Percentiles rank a stretch among this genome's conserved stretches.
Conservation (phyloP, 2,797 vertebrate genomes). For the Leptoclinus maculatus region DNA sequence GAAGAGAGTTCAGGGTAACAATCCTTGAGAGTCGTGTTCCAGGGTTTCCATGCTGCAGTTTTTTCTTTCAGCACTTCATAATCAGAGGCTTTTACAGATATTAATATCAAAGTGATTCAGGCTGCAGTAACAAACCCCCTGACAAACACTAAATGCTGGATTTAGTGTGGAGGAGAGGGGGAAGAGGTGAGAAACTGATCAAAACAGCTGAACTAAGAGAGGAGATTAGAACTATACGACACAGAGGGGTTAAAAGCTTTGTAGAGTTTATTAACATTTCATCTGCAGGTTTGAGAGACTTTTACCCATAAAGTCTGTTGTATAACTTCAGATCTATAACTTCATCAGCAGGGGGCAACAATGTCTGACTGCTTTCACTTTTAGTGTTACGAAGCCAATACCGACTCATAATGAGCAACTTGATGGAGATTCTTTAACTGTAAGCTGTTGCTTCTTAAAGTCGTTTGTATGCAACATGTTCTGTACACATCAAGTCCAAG, state of each 20-base stretch:
- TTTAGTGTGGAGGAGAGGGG: slow-evolving; percentile 38
- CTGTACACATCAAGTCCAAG: too few relatives aligned
- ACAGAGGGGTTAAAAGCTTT: slow-evolving; percentile 13
- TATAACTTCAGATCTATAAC: neutral
- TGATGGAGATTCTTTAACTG: neutral
- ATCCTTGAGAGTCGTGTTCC: slow-evolving; percentile 32
- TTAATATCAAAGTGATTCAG: slow-evolving; percentile 64
- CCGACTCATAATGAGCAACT: neutral
- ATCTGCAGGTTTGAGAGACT: slow-evolving; percentile 1
- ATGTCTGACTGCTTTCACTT: neutral
- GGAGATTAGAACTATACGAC: slow-evolving; percentile 49
- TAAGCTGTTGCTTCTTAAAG: neutral
- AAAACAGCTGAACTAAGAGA: slow-evolving; percentile 44
- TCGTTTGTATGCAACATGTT: neutral
- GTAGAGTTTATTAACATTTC: neutral
- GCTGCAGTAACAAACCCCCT: slow-evolving; percentile 32
- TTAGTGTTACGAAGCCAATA: neutral
- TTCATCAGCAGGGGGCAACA: slow-evolving; percentile 7
- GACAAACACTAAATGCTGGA: slow-evolving; percentile 53
- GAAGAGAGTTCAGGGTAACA: slow-evolving; percentile 44
- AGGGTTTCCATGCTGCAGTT: slow-evolving; percentile 27
- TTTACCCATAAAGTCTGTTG: neutral
- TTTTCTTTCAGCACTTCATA: slow-evolving; percentile 32
- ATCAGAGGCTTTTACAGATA: slow-evolving; percentile 68
- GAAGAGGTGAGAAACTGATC: slow-evolving; percentile 49